phyloP scores from a whole-genome alignment of 2,888 invertebrate genomes.

The Amaurobius ferox region DNA sequence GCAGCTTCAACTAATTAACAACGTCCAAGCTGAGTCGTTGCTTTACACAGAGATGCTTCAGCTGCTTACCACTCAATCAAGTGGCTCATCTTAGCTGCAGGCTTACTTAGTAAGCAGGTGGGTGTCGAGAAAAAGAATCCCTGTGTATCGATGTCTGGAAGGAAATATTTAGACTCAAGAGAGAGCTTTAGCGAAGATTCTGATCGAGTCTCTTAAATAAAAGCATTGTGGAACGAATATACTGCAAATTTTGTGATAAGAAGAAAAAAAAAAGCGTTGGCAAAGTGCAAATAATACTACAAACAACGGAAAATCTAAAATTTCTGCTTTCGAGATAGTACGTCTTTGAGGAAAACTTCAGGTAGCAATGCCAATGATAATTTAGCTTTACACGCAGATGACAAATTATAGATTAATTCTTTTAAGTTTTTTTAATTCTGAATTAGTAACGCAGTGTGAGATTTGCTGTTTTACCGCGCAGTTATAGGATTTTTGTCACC shows the following conservation, averaged over 20 bases:
- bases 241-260: not conserved
- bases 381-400: no score
- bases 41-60: not conserved
- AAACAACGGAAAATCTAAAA: no score
- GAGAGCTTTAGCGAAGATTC: constrained; percentile 53
- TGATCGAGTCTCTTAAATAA: constrained; percentile 52
- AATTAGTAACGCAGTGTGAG: no score
- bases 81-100: not conserved
- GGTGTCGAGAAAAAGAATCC: constrained; percentile 7
- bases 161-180: constrained; percentile 30
- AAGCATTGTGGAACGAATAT: not conserved
- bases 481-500: no score
- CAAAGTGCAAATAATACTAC: no score
- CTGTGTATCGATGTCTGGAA: constrained; percentile 47
- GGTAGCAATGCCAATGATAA: no score
- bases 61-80: constrained; percentile 8
- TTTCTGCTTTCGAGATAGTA: no score
- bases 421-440: no score
- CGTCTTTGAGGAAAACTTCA: no score
- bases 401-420: no score
- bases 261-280: no score
- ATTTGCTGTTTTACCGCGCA: no score
- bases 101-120: not conserved
- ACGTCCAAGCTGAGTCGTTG: not conserved
- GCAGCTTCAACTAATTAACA: not conserved